A percentile compares a stretch with the other conserved stretches of the same genome.
Conservation (phyloP, 2,888 invertebrate species). For the Heliconius aoede region DNA sequence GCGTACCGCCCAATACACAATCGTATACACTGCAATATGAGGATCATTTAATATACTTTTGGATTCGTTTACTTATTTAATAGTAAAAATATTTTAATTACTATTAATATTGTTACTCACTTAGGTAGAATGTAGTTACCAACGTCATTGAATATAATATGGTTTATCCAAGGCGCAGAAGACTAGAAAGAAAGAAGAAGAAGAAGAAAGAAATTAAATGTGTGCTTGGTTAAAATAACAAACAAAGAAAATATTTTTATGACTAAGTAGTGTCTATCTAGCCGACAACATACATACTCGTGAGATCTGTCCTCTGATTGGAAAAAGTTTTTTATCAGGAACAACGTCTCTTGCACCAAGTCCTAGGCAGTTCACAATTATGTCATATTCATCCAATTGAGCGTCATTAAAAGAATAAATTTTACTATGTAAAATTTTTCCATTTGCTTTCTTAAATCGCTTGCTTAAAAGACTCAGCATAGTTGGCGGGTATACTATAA, state of each 20-base stretch:
- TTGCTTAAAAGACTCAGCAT: constrained; percentile 87
- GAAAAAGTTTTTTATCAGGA: constrained; percentile 84
- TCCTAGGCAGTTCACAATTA: constrained; percentile 92
- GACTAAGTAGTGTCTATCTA: too few relatives aligned
- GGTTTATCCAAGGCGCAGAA: constrained; percentile 87
- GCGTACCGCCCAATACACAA: constrained; percentile 90
- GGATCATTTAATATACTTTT: neutral
- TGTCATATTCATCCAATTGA: constrained; percentile 83
- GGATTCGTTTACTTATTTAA: neutral
- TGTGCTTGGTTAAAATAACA: too few relatives aligned
- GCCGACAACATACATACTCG: constrained; percentile 7
- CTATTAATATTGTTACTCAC: constrained; percentile 76
- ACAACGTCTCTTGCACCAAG: constrained; percentile 86
- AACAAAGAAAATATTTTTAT: too few relatives aligned
- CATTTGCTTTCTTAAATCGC: constrained; percentile 85
- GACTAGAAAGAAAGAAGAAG: constrained; percentile 80
- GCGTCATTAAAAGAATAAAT: constrained; percentile 64
- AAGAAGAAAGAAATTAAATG: too few relatives aligned
- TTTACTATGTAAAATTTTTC: constrained; percentile 74
- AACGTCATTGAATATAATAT: constrained; percentile 83
- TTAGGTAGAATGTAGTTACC: constrained; percentile 91
- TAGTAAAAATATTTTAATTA: neutral
- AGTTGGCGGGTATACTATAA: constrained; percentile 86
- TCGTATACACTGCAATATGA: constrained; percentile 79
- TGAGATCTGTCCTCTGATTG: constrained; percentile 90